These are phyloP conservation scores for Zosterops hypoxanthus DNA, from an alignment of 2,113 vertebrate genomes.

Conservation along the genomic window DNA sequence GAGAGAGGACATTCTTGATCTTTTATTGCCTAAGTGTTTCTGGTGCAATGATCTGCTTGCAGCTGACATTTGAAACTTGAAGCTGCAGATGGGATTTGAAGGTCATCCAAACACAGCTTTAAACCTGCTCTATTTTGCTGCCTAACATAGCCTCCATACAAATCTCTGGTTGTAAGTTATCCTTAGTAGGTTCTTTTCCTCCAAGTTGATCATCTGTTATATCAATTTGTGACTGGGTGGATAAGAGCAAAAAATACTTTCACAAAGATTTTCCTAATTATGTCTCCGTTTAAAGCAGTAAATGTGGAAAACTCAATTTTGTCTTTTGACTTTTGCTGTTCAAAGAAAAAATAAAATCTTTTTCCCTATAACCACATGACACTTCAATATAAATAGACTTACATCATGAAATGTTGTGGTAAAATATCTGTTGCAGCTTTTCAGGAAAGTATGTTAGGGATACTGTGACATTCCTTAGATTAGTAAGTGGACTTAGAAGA, in stretches of 20 bases:
- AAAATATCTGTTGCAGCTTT: not conserved
- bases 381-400: not conserved
- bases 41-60: constrained; percentile 52
- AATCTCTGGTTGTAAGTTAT: not conserved
- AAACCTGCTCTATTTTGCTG: constrained; percentile 24
- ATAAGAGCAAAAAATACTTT: not conserved
- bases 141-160: not conserved
- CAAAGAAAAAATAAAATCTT: not conserved
- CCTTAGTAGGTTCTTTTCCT: not conserved
- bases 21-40: constrained; percentile 37
- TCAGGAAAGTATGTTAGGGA: not conserved
- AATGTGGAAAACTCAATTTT: not conserved
- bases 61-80: constrained; percentile 69
- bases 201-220: not conserved
- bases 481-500: not conserved
- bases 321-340: not conserved
- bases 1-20: constrained; percentile 38
- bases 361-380: not conserved
- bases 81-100: constrained; percentile 59
- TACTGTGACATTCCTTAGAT: not conserved
- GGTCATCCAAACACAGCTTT: constrained; percentile 62
- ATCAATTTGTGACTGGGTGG: not conserved
- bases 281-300: not conserved
- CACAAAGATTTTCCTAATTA: not conserved
- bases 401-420: not conserved